These are phyloP conservation scores for Eupeodes latifasciatus DNA, from an alignment of 2,888 invertebrate genomes.

Conservation along the genomic window DNA sequence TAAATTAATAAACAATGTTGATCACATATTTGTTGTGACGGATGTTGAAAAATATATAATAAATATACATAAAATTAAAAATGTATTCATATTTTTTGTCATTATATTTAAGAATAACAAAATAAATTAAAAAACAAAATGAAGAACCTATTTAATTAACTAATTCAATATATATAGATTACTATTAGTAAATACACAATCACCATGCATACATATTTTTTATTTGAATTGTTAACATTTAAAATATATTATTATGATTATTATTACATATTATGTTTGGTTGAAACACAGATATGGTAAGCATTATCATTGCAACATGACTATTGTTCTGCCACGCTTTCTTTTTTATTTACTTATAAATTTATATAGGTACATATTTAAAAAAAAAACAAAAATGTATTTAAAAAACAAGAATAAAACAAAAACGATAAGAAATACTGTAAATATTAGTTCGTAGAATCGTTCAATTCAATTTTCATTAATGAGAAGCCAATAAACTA, in stretches of 20 bases:
- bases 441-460: constrained; percentile 72
- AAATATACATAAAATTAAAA: constrained; percentile 32
- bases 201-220: constrained; percentile 45
- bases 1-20: constrained; percentile 26
- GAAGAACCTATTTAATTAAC: constrained; percentile 48
- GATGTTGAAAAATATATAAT: constrained; percentile 39
- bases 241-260: background rate
- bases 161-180: constrained; percentile 55
- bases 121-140: background rate
- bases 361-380: constrained; percentile 43
- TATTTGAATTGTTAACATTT: constrained; percentile 58
- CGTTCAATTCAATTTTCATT: constrained; percentile 74
- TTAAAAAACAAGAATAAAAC: background rate
- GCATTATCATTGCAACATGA: constrained; percentile 25
- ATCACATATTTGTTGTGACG: constrained; percentile 58
- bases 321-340: constrained; percentile 57
- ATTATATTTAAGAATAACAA: constrained; percentile 42
- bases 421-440: constrained; percentile 42
- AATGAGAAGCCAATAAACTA: constrained; percentile 75
- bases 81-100: constrained; percentile 55
- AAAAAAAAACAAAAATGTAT: constrained; percentile 8
- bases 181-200: constrained; percentile 62
- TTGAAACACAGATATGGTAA: constrained; percentile 49
- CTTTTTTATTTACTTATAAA: constrained; percentile 53
- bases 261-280: constrained; percentile 34